These are phyloP conservation scores for Agrochola circellaris DNA, from an alignment of 2,888 invertebrate genomes.

Conservation along the genomic window DNA sequence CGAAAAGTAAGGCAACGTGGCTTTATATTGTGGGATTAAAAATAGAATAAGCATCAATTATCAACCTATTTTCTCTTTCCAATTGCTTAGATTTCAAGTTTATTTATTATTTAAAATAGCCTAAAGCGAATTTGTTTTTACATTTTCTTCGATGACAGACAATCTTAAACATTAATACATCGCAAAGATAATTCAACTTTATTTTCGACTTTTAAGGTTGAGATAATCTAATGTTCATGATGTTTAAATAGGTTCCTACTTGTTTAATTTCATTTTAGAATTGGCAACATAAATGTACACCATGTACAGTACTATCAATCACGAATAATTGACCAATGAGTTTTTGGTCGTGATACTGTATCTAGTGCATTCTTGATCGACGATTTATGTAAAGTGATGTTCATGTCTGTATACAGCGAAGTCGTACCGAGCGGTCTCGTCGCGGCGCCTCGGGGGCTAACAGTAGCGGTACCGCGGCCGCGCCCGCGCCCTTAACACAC, in stretches of 20 bases:
- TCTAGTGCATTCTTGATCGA: not conserved
- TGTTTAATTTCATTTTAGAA: not conserved
- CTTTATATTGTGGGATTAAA: not conserved
- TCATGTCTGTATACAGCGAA: conserved; percentile 60
- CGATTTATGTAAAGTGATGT: not conserved
- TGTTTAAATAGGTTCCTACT: not conserved
- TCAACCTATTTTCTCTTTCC: not conserved
- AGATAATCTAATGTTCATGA: not conserved
- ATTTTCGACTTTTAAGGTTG: not conserved
- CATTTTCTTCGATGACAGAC: not conserved
- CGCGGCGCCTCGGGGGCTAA: conserved; percentile 65
- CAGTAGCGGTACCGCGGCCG: conserved; percentile 38
- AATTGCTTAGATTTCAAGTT: not conserved
- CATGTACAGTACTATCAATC: not conserved
- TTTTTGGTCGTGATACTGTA: not conserved
- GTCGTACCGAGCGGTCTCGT: conserved; percentile 64
- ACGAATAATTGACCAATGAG: not conserved
- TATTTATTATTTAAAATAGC: not conserved
- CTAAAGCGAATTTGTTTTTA: not conserved
- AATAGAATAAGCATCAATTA: not conserved
- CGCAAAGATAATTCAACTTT: not conserved
- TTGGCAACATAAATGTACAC: not conserved
- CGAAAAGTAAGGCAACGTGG: not conserved
- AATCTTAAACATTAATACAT: not conserved
- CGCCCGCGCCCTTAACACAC: conserved; percentile 77